phyloP scores from a whole-genome alignment of 2,113 vertebrate genomes.

The Marmota monax region DNA sequence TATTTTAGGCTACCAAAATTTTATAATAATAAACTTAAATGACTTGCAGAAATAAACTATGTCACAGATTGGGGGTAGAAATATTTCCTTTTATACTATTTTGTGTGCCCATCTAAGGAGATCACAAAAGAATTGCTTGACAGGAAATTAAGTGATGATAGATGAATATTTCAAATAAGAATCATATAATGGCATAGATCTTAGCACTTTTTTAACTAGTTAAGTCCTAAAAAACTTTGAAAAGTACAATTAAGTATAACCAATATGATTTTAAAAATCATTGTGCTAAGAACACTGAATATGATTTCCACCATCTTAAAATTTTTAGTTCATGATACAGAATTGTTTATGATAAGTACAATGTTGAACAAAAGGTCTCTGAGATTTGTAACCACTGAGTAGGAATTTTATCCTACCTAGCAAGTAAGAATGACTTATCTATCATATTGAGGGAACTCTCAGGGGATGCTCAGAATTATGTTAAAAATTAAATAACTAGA shows the following conservation, averaged over 20 bases:
- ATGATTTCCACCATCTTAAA: background rate
- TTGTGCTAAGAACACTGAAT: background rate
- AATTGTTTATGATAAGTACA: background rate
- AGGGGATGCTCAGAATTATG: background rate
- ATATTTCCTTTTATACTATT: background rate
- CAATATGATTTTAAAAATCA: background rate
- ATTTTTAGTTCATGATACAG: background rate
- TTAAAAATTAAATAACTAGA: background rate
- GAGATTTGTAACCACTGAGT: background rate
- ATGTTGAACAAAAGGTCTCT: background rate
- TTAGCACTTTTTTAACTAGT: background rate
- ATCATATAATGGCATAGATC: background rate
- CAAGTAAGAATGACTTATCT: no score
- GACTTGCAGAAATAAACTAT: background rate
- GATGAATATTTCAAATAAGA: background rate
- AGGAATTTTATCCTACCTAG: background rate
- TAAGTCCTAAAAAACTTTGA: background rate
- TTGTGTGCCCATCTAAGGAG: background rate
- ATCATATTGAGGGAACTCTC: background rate
- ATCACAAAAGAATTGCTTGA: background rate
- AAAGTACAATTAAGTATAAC: background rate
- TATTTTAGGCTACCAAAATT: background rate
- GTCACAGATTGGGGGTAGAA: background rate
- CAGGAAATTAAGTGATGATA: background rate
- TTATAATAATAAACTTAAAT: background rate